Conservation (phyloP, 2,888 invertebrate species). For the Idaea dimidiata region DNA sequence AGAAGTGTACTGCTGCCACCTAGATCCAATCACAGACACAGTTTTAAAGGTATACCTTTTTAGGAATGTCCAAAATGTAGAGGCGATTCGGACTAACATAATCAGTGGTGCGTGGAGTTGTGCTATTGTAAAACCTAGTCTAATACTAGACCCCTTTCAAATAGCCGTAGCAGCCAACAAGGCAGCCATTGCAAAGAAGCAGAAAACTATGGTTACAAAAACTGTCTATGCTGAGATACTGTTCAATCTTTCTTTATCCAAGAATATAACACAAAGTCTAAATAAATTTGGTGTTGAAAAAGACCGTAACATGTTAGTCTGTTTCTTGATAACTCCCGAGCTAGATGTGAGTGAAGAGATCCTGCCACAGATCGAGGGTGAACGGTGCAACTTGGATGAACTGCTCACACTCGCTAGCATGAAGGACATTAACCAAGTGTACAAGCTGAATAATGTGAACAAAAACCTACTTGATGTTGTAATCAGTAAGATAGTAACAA, state of each 20-base stretch:
- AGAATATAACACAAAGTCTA: slow-evolving; percentile 85
- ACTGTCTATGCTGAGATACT: slow-evolving; percentile 84
- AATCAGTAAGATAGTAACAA: slow-evolving; percentile 84
- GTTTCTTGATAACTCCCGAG: slow-evolving; percentile 48
- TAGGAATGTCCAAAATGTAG: slow-evolving; percentile 80
- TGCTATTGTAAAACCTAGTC: slow-evolving; percentile 81
- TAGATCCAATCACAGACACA: slow-evolving; percentile 69
- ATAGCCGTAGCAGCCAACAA: slow-evolving; percentile 85
- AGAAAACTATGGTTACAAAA: slow-evolving; percentile 78
- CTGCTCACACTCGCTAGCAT: slow-evolving; percentile 71
- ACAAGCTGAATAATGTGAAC: slow-evolving; percentile 78
- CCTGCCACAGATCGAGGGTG: slow-evolving; percentile 77
- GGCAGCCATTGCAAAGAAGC: slow-evolving; percentile 77
- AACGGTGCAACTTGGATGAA: slow-evolving; percentile 67
- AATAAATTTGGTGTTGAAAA: slow-evolving; percentile 82
- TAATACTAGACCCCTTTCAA: slow-evolving; percentile 81
- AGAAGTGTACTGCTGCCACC: slow-evolving; percentile 46
- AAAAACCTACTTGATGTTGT: slow-evolving; percentile 78
- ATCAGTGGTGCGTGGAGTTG: slow-evolving; percentile 81
- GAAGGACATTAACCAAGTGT: slow-evolving; percentile 77
- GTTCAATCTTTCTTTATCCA: slow-evolving; percentile 84
- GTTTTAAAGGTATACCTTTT: slow-evolving; percentile 76
- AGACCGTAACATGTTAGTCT: slow-evolving; percentile 51
- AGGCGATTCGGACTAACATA: slow-evolving; percentile 76
- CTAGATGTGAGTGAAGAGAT: slow-evolving; percentile 52